A percentile compares a stretch with the other conserved stretches of the same genome.
Conservation (phyloP, 2,797 vertebrate genomes). For the Enteromius viviparus region DNA sequence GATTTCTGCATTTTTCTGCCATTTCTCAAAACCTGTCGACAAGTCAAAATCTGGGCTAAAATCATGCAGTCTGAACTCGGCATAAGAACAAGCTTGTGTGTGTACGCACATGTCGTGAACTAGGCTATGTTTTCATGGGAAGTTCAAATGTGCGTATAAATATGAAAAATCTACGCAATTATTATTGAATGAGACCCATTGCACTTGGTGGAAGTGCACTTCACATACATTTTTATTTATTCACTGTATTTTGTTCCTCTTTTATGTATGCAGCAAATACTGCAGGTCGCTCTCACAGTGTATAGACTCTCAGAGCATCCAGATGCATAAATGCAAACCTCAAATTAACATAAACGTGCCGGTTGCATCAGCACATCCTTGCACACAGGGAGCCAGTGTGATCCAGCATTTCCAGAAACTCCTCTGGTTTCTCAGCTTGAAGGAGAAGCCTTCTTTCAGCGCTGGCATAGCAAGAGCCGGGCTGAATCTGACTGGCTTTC, state of each 20-base stretch:
- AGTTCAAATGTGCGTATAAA: too few relatives aligned
- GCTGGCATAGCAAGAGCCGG: constrained; percentile 4
- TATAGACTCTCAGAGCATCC: constrained; percentile 18
- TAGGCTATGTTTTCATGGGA: too few relatives aligned
- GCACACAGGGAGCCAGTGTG: constrained; percentile 36
- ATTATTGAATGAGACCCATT: too few relatives aligned
- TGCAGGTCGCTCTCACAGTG: not conserved
- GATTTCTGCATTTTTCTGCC: too few relatives aligned
- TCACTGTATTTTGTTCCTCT: not conserved
- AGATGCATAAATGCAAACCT: constrained; percentile 27
- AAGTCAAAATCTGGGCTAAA: too few relatives aligned
- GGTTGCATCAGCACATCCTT: not conserved
- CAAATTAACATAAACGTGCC: constrained; percentile 23
- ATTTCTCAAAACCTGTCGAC: too few relatives aligned
- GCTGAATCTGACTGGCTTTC: constrained; percentile 18
- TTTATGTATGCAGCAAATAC: not conserved
- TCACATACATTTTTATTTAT: not conserved
- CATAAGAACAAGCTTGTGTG: too few relatives aligned
- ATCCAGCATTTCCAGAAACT: constrained; percentile 39
- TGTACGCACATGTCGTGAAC: too few relatives aligned
- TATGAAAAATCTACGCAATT: too few relatives aligned
- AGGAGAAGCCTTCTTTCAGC: constrained; percentile 35
- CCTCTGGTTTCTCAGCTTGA: not conserved
- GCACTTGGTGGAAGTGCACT: not conserved
- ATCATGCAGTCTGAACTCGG: too few relatives aligned